Evolutionary conservation across 2,888 invertebrate genomes (phyloP).

Genomic region (Xanthia icteritia): DNA sequence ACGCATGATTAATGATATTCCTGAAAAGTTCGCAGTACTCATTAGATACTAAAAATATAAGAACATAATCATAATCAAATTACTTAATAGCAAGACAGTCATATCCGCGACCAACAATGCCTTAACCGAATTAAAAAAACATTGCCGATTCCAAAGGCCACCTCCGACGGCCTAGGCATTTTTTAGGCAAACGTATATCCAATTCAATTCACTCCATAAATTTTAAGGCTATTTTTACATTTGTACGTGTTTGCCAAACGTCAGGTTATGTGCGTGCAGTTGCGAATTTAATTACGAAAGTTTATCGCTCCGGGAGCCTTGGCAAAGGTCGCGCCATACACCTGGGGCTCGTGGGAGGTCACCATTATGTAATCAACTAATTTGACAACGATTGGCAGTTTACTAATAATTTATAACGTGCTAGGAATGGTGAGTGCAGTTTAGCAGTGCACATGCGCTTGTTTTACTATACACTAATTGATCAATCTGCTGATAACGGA

Average conservation of each 20-base stretch:
- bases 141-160: constrained; percentile 34
- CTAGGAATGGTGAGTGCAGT: neutral
- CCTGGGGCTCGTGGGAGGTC: constrained; percentile 58
- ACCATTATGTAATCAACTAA: constrained; percentile 44
- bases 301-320: constrained; percentile 75
- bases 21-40: neutral
- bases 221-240: constrained; percentile 57
- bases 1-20: neutral
- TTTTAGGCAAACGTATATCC: constrained; percentile 46
- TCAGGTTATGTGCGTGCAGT: constrained; percentile 63
- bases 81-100: constrained; percentile 2
- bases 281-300: constrained; percentile 76
- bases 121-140: constrained; percentile 28
- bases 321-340: constrained; percentile 70
- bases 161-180: constrained; percentile 49
- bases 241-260: constrained; percentile 59
- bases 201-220: constrained; percentile 49
- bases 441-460: neutral
- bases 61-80: constrained; percentile 11
- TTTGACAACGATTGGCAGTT: constrained; percentile 41
- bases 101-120: constrained; percentile 31
- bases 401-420: constrained; percentile 10
- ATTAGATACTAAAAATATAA: neutral
- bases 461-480: neutral
- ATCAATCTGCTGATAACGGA: no score